Evolutionary conservation across 30 jellyfish, hydroid and myxozoan genomes (phyloP), one percentile per base, ranked within the genome.

Genomic region (Aurelia sp.): DNA sequence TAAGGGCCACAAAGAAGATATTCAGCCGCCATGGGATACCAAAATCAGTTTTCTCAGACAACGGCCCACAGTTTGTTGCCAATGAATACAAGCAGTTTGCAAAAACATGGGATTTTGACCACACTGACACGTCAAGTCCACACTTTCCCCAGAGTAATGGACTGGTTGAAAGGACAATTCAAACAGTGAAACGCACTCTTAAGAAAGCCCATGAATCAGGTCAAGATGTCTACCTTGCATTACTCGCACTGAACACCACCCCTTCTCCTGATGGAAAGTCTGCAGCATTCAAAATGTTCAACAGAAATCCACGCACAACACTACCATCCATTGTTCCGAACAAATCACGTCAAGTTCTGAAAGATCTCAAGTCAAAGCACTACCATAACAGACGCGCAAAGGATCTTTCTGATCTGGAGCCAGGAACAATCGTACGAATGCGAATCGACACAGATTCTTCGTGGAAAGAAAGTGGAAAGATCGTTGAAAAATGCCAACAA

Each of bases 141-240:
- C 74, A 85, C 31, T 60, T 71, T 41, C 94, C 94, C 58, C 66
- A 81, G 66, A 58, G 81, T 40, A 90, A 90, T 53, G 97, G 97
- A 27, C 90, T 82, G n/a, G 86, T 83, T 47, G 94, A 81, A 74
- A 89, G 91, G 55, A 72, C 78, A 30, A 61, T 90, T 27, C 94
- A 90, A 82, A 90, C 92, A n/a, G 85, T 89, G 79, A 90, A 90
- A 90, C 80, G 94, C 80, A 90, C 91, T 31, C 85, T 85, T 35
- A 85, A 72, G 40, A 85, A 72, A 64, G 88, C 88, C 33, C 92
- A 82, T 27, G 85, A 82, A 82, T 50, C 92, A 10, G 86, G 92
- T 69, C 62, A 72, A 58, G 94, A 72, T 63, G 75, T 74, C 63
- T 63, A 71, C 58, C 63, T 85, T 21, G 94, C 94, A 57, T 53